These are phyloP conservation scores for Mythimna vitellina DNA, from an alignment of 2,888 invertebrate species.

Conservation along the genomic window DNA sequence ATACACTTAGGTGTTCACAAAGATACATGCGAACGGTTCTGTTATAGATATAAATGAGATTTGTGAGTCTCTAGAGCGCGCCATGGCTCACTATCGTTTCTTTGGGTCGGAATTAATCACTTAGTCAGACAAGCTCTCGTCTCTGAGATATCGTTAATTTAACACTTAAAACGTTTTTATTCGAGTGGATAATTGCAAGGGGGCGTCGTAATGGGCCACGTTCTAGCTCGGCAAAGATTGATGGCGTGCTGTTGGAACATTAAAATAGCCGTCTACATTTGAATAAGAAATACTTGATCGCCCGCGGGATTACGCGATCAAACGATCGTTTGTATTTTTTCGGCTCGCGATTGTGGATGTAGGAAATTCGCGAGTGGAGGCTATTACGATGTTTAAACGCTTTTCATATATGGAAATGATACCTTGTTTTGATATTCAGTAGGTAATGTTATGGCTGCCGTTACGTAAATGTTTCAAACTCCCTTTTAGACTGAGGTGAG, in stretches of 20 bases:
- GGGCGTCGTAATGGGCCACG: conserved; percentile 86
- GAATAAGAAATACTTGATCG: conserved; percentile 85
- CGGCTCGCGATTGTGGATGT: conserved; percentile 65
- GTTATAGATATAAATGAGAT: conserved; percentile 72
- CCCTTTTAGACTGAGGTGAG: conserved; percentile 4
- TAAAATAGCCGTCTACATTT: conserved; percentile 87
- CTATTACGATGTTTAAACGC: conserved; percentile 49
- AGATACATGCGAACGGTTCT: conserved; percentile 50
- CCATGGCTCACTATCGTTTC: conserved; percentile 76
- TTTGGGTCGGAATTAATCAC: conserved; percentile 84
- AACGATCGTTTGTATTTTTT: conserved; percentile 81
- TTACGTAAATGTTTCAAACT: conserved; percentile 16
- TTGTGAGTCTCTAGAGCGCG: conserved; percentile 64
- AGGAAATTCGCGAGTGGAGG: conserved; percentile 56
- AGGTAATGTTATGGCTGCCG: conserved; percentile 28
- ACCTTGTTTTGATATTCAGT: conserved; percentile 43
- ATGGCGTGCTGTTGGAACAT: conserved; percentile 86
- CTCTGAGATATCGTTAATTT: conserved; percentile 89
- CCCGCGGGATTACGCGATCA: conserved; percentile 82
- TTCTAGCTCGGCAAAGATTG: conserved; percentile 86
- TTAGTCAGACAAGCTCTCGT: conserved; percentile 84
- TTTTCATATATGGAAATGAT: conserved; percentile 51
- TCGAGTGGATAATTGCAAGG: conserved; percentile 89
- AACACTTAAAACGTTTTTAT: conserved; percentile 90
- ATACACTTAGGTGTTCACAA: conserved; percentile 43